These are phyloP conservation scores for Ceriagrion tenellum DNA, from an alignment of 2,888 invertebrate genomes.

Conservation along the genomic window DNA sequence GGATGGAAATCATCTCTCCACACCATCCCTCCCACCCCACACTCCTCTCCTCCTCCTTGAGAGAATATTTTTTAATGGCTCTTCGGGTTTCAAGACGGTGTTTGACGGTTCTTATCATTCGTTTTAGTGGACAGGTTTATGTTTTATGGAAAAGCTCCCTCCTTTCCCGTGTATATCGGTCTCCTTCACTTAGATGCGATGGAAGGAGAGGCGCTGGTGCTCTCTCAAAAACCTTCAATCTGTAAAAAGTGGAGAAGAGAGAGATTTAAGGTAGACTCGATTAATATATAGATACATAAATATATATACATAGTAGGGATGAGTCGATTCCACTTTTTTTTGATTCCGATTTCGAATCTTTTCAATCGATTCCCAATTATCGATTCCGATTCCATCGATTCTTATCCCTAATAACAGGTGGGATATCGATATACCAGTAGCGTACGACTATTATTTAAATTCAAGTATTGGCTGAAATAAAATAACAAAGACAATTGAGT, in stretches of 20 bases:
- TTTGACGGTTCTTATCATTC: constrained; percentile 59
- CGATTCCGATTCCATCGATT: no score
- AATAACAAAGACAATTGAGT: no score
- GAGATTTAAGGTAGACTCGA: neutral
- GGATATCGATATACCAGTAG: no score
- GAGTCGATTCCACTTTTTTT: no score
- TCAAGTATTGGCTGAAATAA: no score
- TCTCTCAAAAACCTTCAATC: neutral
- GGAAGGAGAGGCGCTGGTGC: neutral
- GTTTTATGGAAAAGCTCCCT: constrained; percentile 52
- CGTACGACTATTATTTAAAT: no score
- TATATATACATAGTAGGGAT: no score
- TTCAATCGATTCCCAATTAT: no score
- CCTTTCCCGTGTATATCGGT: neutral
- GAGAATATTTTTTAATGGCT: constrained; percentile 11
- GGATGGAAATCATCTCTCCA: constrained; percentile 56
- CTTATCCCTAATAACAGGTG: no score
- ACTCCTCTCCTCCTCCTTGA: neutral
- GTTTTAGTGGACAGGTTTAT: constrained; percentile 59
- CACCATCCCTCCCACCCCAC: no score
- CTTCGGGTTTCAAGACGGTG: constrained; percentile 55
- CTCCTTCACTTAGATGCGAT: neutral
- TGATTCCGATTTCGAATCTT: no score
- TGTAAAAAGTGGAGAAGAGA: neutral
- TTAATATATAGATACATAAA: neutral